These are phyloP conservation scores for Ibycter americanus DNA, from an alignment of 2,797 vertebrate species.

Conservation along the genomic window DNA sequence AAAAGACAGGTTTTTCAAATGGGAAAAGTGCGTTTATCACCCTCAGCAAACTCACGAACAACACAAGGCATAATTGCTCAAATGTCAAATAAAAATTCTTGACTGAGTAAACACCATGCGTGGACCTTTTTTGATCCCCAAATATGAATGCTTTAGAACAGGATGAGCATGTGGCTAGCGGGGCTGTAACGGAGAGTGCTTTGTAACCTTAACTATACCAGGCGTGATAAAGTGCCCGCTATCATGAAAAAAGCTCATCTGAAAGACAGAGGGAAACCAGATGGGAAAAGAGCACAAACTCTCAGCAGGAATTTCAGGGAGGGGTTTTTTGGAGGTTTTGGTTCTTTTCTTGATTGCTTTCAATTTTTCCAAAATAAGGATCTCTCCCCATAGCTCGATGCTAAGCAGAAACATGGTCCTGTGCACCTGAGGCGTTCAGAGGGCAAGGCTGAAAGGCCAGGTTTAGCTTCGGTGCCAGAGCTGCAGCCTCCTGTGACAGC, in stretches of 20 bases:
- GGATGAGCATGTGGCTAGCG: conserved; percentile 38
- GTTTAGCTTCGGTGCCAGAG: not conserved
- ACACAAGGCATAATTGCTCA: conserved; percentile 42
- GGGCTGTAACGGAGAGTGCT: conserved; percentile 13
- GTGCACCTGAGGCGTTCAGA: not conserved
- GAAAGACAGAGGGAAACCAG: conserved; percentile 64
- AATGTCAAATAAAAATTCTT: conserved; percentile 60
- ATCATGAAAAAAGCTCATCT: not conserved
- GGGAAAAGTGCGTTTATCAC: conserved; percentile 39
- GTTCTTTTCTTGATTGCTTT: not conserved
- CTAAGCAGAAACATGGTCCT: not conserved
- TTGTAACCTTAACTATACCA: conserved; percentile 40
- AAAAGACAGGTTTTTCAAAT: conserved; percentile 47
- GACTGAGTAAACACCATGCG: not conserved
- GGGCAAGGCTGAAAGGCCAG: not conserved
- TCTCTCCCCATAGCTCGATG: not conserved
- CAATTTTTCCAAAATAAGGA: not conserved
- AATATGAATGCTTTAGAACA: conserved; percentile 51
- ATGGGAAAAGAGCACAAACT: conserved; percentile 36
- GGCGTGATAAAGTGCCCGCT: conserved; percentile 31
- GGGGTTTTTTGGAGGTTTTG: not conserved
- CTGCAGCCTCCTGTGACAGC: fast-evolving
- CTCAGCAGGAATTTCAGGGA: not conserved
- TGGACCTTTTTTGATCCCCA: conserved; percentile 61
- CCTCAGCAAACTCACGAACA: conserved; percentile 30